phyloP scores from a whole-genome alignment of 1,140 invertebrate species.

The Pentalonia nigronervosa region DNA sequence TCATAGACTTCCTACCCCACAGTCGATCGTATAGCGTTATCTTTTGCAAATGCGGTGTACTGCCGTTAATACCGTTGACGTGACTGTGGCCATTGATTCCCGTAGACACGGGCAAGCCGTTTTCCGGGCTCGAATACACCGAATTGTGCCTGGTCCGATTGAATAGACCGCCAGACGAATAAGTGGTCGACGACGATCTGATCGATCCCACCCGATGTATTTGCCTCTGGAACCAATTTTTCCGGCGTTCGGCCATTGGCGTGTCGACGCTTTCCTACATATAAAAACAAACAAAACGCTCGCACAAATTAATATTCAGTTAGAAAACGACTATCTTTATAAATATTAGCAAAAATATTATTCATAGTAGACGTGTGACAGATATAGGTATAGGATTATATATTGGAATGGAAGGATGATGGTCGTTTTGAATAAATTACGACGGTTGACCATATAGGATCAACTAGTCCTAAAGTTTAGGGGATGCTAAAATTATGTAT shows the following conservation, averaged over 20 bases:
- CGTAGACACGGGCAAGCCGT: slow-evolving; percentile 66
- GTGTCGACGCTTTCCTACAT: slow-evolving; percentile 85
- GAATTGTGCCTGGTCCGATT: slow-evolving; percentile 73
- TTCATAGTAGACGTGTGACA: background rate
- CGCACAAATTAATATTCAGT: background rate
- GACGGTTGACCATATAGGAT: no score
- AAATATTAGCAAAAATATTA: background rate
- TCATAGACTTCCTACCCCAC: slow-evolving; percentile 81
- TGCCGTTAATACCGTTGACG: slow-evolving; percentile 63
- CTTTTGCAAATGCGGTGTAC: slow-evolving; percentile 66
- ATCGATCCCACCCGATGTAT: slow-evolving; percentile 83
- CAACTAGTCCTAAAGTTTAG: no score
- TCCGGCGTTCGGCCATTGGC: slow-evolving; percentile 80
- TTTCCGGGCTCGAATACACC: slow-evolving; percentile 81
- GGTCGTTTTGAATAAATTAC: no score
- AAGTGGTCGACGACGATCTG: slow-evolving; percentile 81
- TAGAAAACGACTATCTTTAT: background rate
- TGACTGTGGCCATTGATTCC: slow-evolving; percentile 61
- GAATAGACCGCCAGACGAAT: slow-evolving; percentile 79
- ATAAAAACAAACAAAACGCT: background rate
- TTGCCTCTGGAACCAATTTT: slow-evolving; percentile 85
- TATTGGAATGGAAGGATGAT: no score
- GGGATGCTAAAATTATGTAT: no score
- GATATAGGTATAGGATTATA: no score
- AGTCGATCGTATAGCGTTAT: slow-evolving; percentile 82